A percentile compares a stretch with the other conserved stretches of the same genome.
Evolutionary conservation across 2,113 vertebrate genomes (phyloP).

Genomic region (Gymnogyps californianus): DNA sequence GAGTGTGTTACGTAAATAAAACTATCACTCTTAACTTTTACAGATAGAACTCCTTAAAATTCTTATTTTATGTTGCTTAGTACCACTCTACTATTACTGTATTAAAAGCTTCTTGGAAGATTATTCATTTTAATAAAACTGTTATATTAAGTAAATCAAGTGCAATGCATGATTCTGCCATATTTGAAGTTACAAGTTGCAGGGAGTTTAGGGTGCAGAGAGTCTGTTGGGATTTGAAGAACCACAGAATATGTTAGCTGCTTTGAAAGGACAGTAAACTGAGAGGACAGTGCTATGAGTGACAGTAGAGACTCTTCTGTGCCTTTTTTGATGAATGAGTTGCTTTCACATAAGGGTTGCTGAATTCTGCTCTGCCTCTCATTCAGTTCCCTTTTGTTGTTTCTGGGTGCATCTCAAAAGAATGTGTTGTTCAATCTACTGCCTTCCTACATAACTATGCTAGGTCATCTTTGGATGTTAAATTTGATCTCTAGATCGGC

Average conservation of each 20-base stretch:
- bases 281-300: neutral
- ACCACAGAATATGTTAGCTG: neutral
- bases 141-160: neutral
- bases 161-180: neutral
- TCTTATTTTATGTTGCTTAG: neutral
- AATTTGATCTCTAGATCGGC: neutral
- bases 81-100: neutral
- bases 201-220: neutral
- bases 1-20: neutral
- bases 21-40: neutral
- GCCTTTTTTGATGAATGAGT: neutral
- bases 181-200: neutral
- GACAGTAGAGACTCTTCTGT: neutral
- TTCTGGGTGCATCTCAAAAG: neutral
- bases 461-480: neutral
- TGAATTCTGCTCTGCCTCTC: neutral
- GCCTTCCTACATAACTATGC: neutral
- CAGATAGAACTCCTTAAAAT: neutral
- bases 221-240: neutral
- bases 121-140: neutral
- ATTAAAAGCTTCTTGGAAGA: neutral
- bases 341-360: neutral
- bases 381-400: neutral
- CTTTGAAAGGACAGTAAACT: neutral
- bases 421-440: neutral